Evolutionary conservation across 2,113 vertebrate genomes (phyloP).

Genomic region (Cheilinus undulatus): DNA sequence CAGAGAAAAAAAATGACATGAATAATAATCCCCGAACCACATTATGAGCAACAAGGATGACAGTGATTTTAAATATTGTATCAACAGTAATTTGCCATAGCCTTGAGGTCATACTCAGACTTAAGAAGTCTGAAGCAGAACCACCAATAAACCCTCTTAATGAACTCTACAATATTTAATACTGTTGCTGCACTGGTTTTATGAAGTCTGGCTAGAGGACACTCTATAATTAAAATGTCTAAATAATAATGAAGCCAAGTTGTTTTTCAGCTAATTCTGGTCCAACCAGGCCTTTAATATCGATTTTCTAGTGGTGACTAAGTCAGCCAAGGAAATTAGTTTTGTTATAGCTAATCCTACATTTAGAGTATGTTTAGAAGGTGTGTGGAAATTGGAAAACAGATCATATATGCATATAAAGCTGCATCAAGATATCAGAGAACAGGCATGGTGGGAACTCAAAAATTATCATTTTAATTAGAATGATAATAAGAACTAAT

Average conservation of each 20-base stretch:
- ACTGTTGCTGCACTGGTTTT: slow-evolving; percentile 49
- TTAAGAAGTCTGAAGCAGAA: slow-evolving; percentile 53
- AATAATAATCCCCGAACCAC: slow-evolving; percentile 54
- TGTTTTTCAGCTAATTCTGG: slow-evolving; percentile 54
- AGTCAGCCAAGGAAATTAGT: slow-evolving; percentile 29
- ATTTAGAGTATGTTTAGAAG: background rate
- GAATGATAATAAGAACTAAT: background rate
- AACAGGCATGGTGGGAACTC: background rate
- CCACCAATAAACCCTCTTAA: slow-evolving; percentile 70
- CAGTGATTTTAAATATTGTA: slow-evolving; percentile 69
- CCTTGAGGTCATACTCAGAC: slow-evolving; percentile 58
- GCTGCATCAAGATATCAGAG: background rate
- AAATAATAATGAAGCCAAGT: slow-evolving; percentile 68
- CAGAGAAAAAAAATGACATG: slow-evolving; percentile 32
- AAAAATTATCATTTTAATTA: background rate
- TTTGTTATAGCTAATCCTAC: background rate
- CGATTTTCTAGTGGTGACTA: slow-evolving; percentile 31
- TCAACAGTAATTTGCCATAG: slow-evolving; percentile 60
- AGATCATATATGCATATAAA: background rate
- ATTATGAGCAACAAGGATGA: slow-evolving; percentile 61
- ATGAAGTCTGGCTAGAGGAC: slow-evolving; percentile 68
- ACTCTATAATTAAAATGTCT: slow-evolving; percentile 65
- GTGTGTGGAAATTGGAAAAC: slow-evolving; percentile 5
- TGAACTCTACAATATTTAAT: slow-evolving; percentile 72
- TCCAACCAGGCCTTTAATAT: slow-evolving; percentile 41